A percentile compares a stretch with the other conserved stretches of the same genome.
Evolutionary conservation across 2,113 vertebrate species (phyloP).

Genomic region (Callospermophilus lateralis): DNA sequence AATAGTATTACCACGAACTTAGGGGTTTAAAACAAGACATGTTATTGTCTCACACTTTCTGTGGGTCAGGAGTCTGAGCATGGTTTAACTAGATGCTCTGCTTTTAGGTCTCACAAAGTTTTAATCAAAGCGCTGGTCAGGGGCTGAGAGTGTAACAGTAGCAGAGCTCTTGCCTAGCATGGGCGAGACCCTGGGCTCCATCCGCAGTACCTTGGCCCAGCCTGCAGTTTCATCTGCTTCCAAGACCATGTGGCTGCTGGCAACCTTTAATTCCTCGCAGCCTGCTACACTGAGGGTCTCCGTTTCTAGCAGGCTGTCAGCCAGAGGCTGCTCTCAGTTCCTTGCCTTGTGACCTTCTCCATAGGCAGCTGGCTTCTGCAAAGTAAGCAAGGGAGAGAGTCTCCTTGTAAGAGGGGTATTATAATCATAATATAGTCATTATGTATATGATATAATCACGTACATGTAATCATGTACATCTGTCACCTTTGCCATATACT

Average conservation of each 20-base stretch:
- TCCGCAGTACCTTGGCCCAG: not conserved
- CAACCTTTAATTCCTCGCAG: not conserved
- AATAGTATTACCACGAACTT: not conserved
- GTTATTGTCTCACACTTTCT: conserved; percentile 13
- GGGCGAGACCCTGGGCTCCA: not conserved
- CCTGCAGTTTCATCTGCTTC: not conserved
- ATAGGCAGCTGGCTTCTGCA: not conserved
- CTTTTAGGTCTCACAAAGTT: not conserved
- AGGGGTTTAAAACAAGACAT: conserved; percentile 36
- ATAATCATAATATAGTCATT: not conserved
- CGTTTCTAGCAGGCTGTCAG: not conserved
- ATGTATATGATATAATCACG: not conserved
- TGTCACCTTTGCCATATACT: not conserved
- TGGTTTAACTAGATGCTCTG: not conserved
- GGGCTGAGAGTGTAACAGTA: not conserved
- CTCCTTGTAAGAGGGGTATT: not conserved
- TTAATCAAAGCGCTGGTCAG: not conserved
- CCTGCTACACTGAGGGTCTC: not conserved
- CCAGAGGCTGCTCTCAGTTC: conserved; percentile 9
- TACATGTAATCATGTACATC: not conserved
- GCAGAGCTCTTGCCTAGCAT: not conserved
- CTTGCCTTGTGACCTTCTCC: conserved; percentile 2
- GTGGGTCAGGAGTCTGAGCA: not conserved
- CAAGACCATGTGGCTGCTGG: not conserved
- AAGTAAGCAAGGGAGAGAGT: not conserved